Base-by-base conservation (phyloP, 92 coral and sea anemone species). In the Palythoa caribaeorum region DNA sequence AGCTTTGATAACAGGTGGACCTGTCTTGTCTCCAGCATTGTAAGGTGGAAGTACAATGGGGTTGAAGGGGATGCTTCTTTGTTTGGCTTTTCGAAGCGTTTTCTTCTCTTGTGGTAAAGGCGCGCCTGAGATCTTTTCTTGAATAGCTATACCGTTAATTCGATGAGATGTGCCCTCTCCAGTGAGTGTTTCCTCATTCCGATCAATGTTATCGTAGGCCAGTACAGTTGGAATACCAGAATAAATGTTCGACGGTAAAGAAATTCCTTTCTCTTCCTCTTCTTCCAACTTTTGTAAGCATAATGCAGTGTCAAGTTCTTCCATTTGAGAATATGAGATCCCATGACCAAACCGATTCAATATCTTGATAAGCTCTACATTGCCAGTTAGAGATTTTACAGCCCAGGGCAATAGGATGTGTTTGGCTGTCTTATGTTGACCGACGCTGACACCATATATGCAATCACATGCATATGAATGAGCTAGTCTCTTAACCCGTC, bases 161-260 rank as follows among this genome's bases (percentile, higher is more conserved):
- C 87, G 51, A 78, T 92, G 93, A 35, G 93, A 92, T 55, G 92
- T 88, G 79, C 93, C 93, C 28, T 73, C 87, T 13, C 91, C 94
- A 70, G 87, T 81, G 69, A 88, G 73, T 60, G 93, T 87, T 51
- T 87, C 89, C 68, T 90, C 95, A 55, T 51, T 40, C 21, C 91
- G 73, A 73, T 92, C 95, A 59, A 87, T 92, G 84, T 92, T 87
- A 79, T 92, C 92, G 87, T 87, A 80, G 19, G 92, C 93, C 28
- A 90, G 88, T n/a, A 89, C 73, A 17, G 88, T 89, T 65, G 59
- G 76, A 76, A 88, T 72, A 83, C 39, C 77, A 60, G 88, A 84
- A 79, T 77, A 63, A 78, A 87, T 90, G 77, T 47, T 73, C 60
- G 65, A 88, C 13, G 91, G 93, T 50, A 92, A 53, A 73, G 91